These are phyloP conservation scores for Litocranius walleri DNA, from an alignment of 2,113 vertebrate genomes.

Conservation along the genomic window DNA sequence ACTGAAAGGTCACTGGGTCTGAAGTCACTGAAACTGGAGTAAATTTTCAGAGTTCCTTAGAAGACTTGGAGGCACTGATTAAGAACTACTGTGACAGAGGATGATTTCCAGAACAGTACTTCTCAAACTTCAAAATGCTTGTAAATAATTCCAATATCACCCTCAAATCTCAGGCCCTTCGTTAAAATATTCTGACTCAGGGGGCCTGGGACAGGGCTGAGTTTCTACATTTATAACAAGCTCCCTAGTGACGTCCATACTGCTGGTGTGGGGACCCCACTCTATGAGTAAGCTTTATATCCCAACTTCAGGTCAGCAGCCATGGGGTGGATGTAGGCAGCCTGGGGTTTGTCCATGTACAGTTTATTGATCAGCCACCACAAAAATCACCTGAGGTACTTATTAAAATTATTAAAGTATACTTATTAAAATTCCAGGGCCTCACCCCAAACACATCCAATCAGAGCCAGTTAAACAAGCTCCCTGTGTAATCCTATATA, in stretches of 20 bases:
- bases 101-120: neutral
- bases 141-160: neutral
- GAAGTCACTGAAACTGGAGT: neutral
- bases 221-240: neutral
- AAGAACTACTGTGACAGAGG: neutral
- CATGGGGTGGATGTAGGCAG: fast-evolving
- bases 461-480: neutral
- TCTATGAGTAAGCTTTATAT: neutral
- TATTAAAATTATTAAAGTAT: neutral
- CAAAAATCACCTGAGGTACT: neutral
- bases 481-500: neutral
- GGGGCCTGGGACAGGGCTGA: neutral
- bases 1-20: neutral
- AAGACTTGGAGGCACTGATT: neutral
- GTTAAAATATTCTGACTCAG: neutral
- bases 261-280: neutral
- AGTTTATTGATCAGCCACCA: neutral
- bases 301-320: neutral
- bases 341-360: neutral
- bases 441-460: neutral
- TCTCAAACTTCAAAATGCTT: neutral
- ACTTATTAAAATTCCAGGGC: neutral
- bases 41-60: neutral
- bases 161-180: neutral
- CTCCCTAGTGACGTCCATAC: neutral